Evolutionary conservation across 2,797 vertebrate species (phyloP).

Genomic region (Merluccius polli): DNA sequence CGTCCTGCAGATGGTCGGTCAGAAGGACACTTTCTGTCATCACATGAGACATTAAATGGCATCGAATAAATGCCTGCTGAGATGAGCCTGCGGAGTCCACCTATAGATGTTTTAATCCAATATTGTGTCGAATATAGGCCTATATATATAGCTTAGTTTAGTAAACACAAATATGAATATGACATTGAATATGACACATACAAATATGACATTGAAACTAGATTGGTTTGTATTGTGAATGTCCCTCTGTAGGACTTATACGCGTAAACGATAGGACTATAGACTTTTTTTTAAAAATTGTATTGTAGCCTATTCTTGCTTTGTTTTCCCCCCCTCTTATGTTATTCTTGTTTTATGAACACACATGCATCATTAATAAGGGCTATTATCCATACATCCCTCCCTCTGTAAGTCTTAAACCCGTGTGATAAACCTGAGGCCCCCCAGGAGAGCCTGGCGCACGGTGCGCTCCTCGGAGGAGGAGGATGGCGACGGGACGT

Average conservation of each 20-base stretch:
- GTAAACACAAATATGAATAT: background rate
- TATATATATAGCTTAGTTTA: background rate
- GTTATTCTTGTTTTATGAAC: background rate
- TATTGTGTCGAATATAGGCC: background rate
- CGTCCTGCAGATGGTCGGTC: background rate
- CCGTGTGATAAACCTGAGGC: slow-evolving; percentile 30
- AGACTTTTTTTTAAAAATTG: background rate
- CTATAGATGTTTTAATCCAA: background rate
- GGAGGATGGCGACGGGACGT: slow-evolving; percentile 59
- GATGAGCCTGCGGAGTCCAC: background rate
- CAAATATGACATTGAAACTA: too few species aligned
- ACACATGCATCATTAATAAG: background rate
- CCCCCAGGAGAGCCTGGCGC: slow-evolving; percentile 52
- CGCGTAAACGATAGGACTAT: too few species aligned
- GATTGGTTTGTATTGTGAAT: too few species aligned
- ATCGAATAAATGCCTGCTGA: background rate
- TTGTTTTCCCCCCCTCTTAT: background rate
- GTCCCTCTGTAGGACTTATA: too few species aligned
- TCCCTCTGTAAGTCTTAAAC: background rate
- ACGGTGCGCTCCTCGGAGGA: slow-evolving; percentile 32
- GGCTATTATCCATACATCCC: background rate
- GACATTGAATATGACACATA: too few species aligned
- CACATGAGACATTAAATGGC: background rate
- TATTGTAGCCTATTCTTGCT: background rate
- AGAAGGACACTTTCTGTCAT: background rate